Evolutionary conservation across 2,113 vertebrate species (phyloP), one percentile per base, ranked within the genome.

Genomic region (Cygnus atratus): DNA sequence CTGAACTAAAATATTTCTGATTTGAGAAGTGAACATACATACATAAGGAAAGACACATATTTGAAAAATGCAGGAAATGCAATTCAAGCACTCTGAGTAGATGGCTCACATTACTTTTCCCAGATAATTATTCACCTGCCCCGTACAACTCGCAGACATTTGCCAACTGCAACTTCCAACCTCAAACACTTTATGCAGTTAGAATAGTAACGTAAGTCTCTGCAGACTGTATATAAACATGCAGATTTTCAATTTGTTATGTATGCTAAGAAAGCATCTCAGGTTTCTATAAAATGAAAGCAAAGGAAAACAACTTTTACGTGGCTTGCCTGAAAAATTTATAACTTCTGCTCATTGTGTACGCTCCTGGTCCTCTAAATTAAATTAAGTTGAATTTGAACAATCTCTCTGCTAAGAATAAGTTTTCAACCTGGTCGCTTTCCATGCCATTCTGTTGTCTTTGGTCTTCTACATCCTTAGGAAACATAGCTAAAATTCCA

Each of bases 1-100:
- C 35, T 88, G 71, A 92, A 90, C 59, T 54, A 67, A 84, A 91
- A 85, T 57, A 80, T 79, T 92, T 83, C 48, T 94, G 84, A 91
- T 83, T 91, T 80, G 78, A 43, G 81, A 93, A 83, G 25, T 86
- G 92, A 95, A 85, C 82, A 48, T 1, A 85, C 85, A 48, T 1
- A 18, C 65, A 88, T 62, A 83, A 50, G 72, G 29, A 87, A 83
- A 94, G 67, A 91, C 81, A 76, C 33, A 57, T 85, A 92, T 96
- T 93, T 94, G 93, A 78, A 83, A 97, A 93, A 85, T 3, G 71
- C 95, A 94, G 94, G 93, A 95, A 95, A 95, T 88, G 90, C 82
- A 90, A 39, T 90, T 85, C 63, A 95, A 90, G 85, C 52, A n/a
- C 63, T 95, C 55, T 48, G 72, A 80, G 67, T 83, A 83, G 55